Conservation (phyloP, 2,888 invertebrate species). For the Prosopocoilus inquinatus region DNA sequence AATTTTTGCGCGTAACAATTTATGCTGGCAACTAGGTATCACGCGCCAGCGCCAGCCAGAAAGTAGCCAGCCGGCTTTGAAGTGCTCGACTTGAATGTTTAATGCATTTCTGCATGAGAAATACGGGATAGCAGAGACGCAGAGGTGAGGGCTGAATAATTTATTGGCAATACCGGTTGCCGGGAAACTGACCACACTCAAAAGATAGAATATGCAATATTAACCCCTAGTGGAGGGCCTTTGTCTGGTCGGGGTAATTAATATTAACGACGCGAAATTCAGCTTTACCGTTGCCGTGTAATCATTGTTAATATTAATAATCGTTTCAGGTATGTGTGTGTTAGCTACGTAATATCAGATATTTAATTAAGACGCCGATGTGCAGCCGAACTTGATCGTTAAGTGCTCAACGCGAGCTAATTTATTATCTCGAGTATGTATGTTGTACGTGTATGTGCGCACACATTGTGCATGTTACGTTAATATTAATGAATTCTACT, state of each 20-base stretch:
- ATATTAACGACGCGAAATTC: constrained; percentile 20
- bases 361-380: too few species aligned
- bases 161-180: constrained; percentile 35
- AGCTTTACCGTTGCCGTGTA: constrained; percentile 9
- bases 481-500: too few species aligned
- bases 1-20: too few species aligned
- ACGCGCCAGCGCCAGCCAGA: too few species aligned
- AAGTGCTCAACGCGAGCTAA: too few species aligned
- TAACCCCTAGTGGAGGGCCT: constrained; percentile 30
- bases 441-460: too few species aligned
- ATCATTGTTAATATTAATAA: constrained; percentile 16
- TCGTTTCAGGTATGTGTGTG: constrained; percentile 3
- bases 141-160: constrained; percentile 30
- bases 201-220: constrained; percentile 37
- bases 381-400: too few species aligned
- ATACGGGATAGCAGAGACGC: constrained; percentile 12
- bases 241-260: constrained; percentile 27
- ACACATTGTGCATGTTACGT: too few species aligned
- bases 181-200: constrained; percentile 36
- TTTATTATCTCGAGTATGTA: too few species aligned
- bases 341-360: too few species aligned
- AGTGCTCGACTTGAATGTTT: background rate
- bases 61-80: too few species aligned
- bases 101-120: constrained; percentile 1
- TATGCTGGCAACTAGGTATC: too few species aligned